Conservation (phyloP, 2,888 invertebrate species). For the Sphaeridia pumilis region DNA sequence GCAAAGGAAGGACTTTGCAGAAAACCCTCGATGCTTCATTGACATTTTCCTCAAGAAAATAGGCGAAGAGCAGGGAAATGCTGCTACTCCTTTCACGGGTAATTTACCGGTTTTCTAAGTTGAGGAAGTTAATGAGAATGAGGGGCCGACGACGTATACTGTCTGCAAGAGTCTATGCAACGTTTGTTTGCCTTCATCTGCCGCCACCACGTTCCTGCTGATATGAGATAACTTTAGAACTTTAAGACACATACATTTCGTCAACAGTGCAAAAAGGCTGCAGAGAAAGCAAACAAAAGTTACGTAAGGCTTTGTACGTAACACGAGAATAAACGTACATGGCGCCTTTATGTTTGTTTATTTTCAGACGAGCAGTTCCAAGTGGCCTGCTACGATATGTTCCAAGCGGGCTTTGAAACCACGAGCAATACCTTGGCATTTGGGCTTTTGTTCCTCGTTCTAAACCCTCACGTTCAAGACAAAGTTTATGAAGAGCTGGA, state of each 20-base stretch:
- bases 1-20: constrained; percentile 16
- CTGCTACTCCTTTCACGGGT: constrained; percentile 25
- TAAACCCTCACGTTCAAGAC: constrained; percentile 49
- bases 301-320: no score
- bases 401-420: constrained; percentile 55
- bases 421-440: constrained; percentile 53
- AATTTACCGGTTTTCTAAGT: no score
- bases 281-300: no score
- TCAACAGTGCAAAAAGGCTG: no score
- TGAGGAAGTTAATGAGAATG: no score
- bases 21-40: constrained; percentile 25
- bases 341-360: neutral
- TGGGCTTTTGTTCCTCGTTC: constrained; percentile 49
- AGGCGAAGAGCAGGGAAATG: constrained; percentile 18
- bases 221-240: no score
- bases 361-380: constrained; percentile 38
- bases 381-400: constrained; percentile 45
- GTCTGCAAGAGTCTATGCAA: no score
- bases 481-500: constrained; percentile 48
- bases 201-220: no score
- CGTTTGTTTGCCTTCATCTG: no score
- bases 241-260: no score
- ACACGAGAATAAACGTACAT: no score
- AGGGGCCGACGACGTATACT: no score
- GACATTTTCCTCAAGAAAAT: constrained; percentile 28